phyloP scores from a whole-genome alignment of 1,140 invertebrate genomes.

The Zaprionus kolodkinae region DNA sequence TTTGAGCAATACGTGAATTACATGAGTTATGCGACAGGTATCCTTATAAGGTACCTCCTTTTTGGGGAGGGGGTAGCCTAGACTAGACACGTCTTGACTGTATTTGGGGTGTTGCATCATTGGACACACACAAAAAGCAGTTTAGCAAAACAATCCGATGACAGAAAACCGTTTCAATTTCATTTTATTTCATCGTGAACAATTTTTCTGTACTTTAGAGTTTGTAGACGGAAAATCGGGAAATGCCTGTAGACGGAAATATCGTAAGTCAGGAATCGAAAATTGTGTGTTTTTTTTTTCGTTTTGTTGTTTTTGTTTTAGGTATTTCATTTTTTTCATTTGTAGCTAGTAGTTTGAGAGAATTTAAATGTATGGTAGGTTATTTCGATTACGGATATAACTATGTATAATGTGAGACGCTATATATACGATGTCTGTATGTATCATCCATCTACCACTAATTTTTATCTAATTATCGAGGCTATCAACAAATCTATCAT shows the following conservation, averaged over 20 bases:
- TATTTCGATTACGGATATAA: too few species aligned
- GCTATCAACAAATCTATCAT: background rate
- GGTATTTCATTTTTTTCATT: too few species aligned
- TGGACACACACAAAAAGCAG: too few species aligned
- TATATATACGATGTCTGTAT: too few species aligned
- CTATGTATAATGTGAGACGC: too few species aligned
- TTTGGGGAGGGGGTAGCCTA: too few species aligned
- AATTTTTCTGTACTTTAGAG: background rate
- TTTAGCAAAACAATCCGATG: too few species aligned
- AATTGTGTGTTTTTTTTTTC: background rate
- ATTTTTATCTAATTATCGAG: background rate
- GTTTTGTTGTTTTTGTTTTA: background rate
- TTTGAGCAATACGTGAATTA: background rate
- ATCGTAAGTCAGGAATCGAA: background rate
- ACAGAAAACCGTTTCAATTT: too few species aligned
- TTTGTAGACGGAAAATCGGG: background rate
- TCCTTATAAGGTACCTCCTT: background rate
- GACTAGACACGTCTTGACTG: background rate
- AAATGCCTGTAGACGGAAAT: background rate
- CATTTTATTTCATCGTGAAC: background rate
- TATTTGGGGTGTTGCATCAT: background rate
- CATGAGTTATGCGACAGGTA: background rate
- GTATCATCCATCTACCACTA: too few species aligned
- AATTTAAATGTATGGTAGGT: too few species aligned
- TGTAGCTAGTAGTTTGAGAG: too few species aligned